Evolutionary conservation across 2,797 vertebrate genomes (phyloP), one percentile per base, ranked within the genome.

Genomic region (Sebastolobus alascanus): DNA sequence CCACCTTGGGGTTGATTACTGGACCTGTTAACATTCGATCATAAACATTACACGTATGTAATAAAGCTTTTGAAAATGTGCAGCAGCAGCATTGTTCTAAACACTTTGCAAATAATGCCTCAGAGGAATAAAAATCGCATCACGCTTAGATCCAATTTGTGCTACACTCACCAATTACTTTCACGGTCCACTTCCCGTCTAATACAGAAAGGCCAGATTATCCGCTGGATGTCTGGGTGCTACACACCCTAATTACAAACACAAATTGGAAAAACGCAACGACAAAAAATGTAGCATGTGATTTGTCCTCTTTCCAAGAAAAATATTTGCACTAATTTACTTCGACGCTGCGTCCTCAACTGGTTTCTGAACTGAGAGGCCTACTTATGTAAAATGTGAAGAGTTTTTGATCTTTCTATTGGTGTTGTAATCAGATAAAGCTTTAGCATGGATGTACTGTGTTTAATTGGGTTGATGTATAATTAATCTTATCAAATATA

Each of bases 91-190:
- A 90, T 92, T 93, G 91, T 94, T 94, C 84, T 93, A 94, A 95
- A 94, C 90, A 82, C 88, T 92, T 90, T 84, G 91, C 92, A 94
- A 94, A 95, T 94, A 93, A 93, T 87, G 92, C 93, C 93, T 93
- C 93, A 64, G 84, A 95, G 93, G 92, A 91, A 88, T 86, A 92
- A 90, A 91, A 94, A 94, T 84, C 85, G 73, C 93, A 95, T 95
- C 92, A 93, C 77, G 86, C 93, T 94, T 93, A 90, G 91, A 96
- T 95, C 95, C 95, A 96, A 96, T 96, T 96, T 96, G 93, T 93
- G 94, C 92, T 93, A 84, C 93, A 90, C 89, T 95, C 91, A 86
- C 93, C 95, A 94, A 94, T 95, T 96, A 95, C 96, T 96, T 95
- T 95, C 95, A 96, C 86, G 95, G 94, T 95, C 91, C 86, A 91